These are phyloP conservation scores for Eutolmus rufibarbis DNA, from an alignment of 2,888 invertebrate genomes.

Conservation along the genomic window DNA sequence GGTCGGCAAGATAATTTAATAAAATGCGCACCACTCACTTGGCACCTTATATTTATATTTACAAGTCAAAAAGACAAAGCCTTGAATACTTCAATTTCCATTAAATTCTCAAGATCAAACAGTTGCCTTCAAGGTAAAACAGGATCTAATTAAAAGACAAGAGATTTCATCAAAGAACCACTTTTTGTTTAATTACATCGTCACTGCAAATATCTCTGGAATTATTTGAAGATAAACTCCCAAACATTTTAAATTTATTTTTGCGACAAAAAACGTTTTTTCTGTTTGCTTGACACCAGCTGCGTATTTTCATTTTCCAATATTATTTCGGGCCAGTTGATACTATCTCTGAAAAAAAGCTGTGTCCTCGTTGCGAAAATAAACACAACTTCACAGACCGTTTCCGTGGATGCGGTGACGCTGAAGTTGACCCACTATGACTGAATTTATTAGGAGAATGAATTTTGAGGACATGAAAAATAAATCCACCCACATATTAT, in stretches of 20 bases:
- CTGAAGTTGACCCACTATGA: neutral
- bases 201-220: neutral
- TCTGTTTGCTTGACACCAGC: neutral
- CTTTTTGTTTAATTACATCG: neutral
- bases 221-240: neutral
- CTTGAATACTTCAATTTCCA: neutral
- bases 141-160: neutral
- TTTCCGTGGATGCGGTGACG: neutral
- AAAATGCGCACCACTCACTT: neutral
- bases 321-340: slow-evolving; percentile 1
- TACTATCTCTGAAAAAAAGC: neutral
- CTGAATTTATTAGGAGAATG: neutral
- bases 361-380: slow-evolving; percentile 5
- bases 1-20: neutral
- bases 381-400: neutral
- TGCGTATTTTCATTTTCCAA: neutral
- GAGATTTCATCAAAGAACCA: neutral
- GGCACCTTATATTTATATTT: neutral
- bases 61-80: neutral
- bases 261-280: neutral
- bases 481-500: neutral
- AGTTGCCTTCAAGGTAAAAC: neutral
- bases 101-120: neutral
- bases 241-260: neutral
- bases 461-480: neutral